Conservation (phyloP, 2,113 vertebrate species). For the Ardeotis arabs region DNA sequence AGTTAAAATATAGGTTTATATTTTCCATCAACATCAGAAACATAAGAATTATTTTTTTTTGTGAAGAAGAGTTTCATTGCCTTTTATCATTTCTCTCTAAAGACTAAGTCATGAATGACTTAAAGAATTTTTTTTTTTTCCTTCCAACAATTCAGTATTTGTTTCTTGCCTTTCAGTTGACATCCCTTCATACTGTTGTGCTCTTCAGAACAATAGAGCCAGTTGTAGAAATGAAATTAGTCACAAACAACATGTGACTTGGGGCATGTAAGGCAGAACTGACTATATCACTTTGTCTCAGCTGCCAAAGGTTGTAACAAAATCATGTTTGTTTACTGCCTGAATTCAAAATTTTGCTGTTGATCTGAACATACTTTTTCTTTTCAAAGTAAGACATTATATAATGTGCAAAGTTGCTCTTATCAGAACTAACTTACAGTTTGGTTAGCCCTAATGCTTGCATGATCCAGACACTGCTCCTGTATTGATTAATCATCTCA, state of each 20-base stretch:
- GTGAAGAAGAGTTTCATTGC: neutral
- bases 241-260: conserved; percentile 49
- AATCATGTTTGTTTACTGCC: conserved; percentile 15
- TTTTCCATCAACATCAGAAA: neutral
- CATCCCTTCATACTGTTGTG: neutral
- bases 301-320: conserved; percentile 20
- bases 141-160: conserved; percentile 10
- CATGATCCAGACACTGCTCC: neutral
- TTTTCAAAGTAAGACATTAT: neutral
- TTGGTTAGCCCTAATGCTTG: neutral
- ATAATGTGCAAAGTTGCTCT: neutral
- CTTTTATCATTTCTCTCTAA: neutral
- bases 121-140: neutral
- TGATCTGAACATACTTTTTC: neutral
- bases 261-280: conserved; percentile 8
- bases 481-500: neutral
- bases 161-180: neutral
- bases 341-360: neutral
- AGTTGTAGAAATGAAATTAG: conserved; percentile 46
- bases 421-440: neutral
- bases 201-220: conserved; percentile 24
- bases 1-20: neutral
- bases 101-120: neutral
- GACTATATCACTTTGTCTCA: neutral
- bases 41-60: no score